Evolutionary conservation across 2,888 invertebrate species (phyloP), one percentile per base, ranked within the genome.

Genomic region (Platycheirus rosarum): DNA sequence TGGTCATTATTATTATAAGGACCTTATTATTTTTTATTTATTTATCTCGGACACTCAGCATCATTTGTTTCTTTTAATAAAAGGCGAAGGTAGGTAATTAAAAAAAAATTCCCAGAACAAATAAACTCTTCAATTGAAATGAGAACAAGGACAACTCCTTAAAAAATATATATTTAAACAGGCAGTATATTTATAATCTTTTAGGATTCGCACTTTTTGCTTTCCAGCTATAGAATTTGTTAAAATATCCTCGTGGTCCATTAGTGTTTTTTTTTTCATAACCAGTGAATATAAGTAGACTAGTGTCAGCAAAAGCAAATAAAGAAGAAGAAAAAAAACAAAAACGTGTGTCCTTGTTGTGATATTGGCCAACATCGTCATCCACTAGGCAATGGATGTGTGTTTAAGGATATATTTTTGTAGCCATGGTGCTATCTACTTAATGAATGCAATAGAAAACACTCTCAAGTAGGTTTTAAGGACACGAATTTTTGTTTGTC

Each of bases 291-390:
- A 49, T 46, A 69, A 65, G 35, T 40, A 40, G 62, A 60, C 44
- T 29, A 29, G 44, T 16, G 44, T 18, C 49, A 37, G 66, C 32
- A 55, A 51, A 32, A 14, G 35, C 16, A 60, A 42, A 40, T 6
- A 16, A 32, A 32, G 9, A 44, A 44, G 7, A 23, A 13, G 42
- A 18, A 7, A 51, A 44, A 14, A 51, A 48, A 26, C 14, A 46
- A 51, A 48, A 14, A 9, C 62, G 66, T 66, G 70, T 63, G 80
- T 71, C 76, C 82, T 82, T 76, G 76, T 71, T 48, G 76, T 71
- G 71, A 82, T 82, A 82, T 82, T 82, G 76, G 71, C 76, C 82
- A 82, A 76, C 82, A 68, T 82, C 49, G 26, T 68, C 71, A 78
- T 26, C 29, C 14, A 26, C 23, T 9, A 16, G 8, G 14, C 40